Base-by-base conservation (phyloP, 1,140 invertebrate genomes). In the Procambarus clarkii region DNA sequence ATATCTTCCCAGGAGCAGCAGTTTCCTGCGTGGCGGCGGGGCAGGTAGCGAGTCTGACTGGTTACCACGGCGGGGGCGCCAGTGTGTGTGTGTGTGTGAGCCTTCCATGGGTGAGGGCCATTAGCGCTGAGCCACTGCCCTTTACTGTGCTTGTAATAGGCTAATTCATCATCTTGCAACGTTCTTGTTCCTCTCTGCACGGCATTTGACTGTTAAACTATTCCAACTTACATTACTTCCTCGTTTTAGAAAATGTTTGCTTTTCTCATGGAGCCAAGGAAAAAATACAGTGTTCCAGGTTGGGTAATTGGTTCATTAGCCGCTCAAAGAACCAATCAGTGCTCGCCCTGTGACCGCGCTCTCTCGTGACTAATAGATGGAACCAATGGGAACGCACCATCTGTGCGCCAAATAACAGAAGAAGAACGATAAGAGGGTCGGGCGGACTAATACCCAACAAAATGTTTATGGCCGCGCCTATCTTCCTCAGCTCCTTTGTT, bases 331-430 rank as follows among this genome's bases (percentile, higher is more conserved):
- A 64, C 64, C 87, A 89, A 89, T 89, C 87, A 89, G 87, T 89
- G 87, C 80, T 89, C 87, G 79, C 87, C 87, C 82, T 89, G 87
- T 88, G 86, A 88, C 86, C 86, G 86, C 79, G 78, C 78, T 83
- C 44, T 89, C 79, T 89, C 87, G 87, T 89, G 87, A 89, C 87
- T 89, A 83, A 89, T 89, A 83, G 87, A 89, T 88, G 86, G 86
- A 83, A 76, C 87, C 87, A 83, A 82, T 89, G 87, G 86, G 80
- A 89, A 89, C 79, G 15, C 79, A 24, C 79, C 87, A 89, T 82
- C 87, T 89, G 87, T 34, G 69, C 79, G 34, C 58, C 79, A 89
- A 89, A 89, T 89, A 89, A 89, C 87, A 71, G 45, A 89, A 88
- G 86, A 88, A 64, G 64, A 88, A 88, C 78, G 86, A 89, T 89